Conservation (phyloP, 2,113 vertebrate species). For the Bos taurus region DNA sequence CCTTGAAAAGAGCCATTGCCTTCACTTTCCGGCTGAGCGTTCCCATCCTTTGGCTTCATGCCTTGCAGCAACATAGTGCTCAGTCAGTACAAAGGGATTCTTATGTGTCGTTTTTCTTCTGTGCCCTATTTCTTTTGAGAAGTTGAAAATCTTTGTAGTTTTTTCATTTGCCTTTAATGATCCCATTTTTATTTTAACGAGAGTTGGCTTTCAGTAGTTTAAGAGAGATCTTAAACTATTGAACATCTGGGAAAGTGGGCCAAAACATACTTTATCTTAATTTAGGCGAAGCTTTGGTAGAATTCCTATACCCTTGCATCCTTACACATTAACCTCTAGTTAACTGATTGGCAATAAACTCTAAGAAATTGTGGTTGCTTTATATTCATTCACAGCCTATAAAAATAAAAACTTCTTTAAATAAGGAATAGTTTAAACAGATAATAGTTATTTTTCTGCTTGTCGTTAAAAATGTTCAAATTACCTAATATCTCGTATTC, state of each 20-base stretch:
- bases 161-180: background rate
- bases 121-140: constrained; percentile 19
- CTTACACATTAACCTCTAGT: background rate
- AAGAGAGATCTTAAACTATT: background rate
- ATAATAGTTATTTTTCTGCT: background rate
- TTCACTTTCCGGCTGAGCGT: background rate
- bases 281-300: background rate
- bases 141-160: background rate
- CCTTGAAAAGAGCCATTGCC: background rate
- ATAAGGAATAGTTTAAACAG: background rate
- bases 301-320: background rate
- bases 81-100: background rate
- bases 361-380: background rate
- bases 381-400: background rate
- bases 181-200: constrained; percentile 24
- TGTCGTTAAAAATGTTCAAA: background rate
- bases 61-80: background rate
- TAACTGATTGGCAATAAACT: background rate
- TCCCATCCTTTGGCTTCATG: background rate
- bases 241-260: background rate
- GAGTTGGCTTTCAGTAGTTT: background rate
- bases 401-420: background rate
- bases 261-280: background rate
- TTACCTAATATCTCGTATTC: background rate
- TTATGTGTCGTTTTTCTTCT: background rate